These are phyloP conservation scores for Hydropotes inermis DNA, from an alignment of 2,113 vertebrate species.

Conservation along the genomic window DNA sequence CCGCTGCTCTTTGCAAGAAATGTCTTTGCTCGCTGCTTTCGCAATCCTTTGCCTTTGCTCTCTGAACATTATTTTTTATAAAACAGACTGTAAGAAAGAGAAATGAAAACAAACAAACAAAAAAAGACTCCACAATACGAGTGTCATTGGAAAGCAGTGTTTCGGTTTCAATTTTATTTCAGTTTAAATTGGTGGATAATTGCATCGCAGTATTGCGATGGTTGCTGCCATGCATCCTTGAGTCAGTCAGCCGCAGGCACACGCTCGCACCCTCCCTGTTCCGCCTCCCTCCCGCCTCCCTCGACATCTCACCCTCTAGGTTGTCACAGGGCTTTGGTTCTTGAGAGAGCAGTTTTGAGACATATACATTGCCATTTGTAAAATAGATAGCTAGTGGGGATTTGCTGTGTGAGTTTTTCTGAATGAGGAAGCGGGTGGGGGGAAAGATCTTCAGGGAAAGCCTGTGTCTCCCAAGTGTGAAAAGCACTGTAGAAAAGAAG, in stretches of 20 bases:
- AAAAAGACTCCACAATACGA: neutral
- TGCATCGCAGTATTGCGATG: accelerated
- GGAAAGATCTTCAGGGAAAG: neutral
- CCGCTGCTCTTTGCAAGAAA: neutral
- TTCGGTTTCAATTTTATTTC: neutral
- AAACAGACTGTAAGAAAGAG: neutral
- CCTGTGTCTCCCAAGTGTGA: neutral
- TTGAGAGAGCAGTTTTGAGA: neutral
- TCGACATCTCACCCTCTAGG: neutral
- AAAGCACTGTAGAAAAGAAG: neutral
- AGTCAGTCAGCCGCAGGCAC: neutral
- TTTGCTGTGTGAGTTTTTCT: neutral
- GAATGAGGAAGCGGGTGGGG: neutral
- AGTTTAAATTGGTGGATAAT: neutral
- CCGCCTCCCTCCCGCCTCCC: accelerated
- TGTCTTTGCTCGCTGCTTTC: neutral
- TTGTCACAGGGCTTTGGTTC: neutral
- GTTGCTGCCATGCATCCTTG: neutral
- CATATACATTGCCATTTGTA: neutral
- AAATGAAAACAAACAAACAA: neutral
- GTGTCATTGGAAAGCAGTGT: neutral
- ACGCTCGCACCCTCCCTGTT: neutral
- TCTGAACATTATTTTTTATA: neutral
- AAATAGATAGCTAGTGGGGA: neutral
- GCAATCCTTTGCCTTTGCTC: neutral